These are phyloP conservation scores for Campylomormyrus tamandua DNA, from an alignment of 2,113 vertebrate species.

Conservation along the genomic window DNA sequence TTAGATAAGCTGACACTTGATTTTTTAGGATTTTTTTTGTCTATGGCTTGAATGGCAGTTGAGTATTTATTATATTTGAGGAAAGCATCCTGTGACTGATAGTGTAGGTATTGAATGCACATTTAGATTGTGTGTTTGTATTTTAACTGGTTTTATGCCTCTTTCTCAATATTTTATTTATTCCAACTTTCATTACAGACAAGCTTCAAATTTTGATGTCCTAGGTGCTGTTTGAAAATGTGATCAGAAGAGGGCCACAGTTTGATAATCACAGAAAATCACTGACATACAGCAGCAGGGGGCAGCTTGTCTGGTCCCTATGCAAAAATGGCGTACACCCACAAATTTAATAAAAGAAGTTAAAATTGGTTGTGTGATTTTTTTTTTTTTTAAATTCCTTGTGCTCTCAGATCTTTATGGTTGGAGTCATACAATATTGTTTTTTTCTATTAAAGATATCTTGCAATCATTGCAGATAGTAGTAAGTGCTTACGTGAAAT, in stretches of 20 bases:
- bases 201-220: background rate
- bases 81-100: background rate
- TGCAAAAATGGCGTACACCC: background rate
- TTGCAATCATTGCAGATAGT: background rate
- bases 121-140: background rate
- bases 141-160: background rate
- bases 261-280: background rate
- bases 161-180: constrained; percentile 8
- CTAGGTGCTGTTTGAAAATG: background rate
- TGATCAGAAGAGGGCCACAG: constrained; percentile 4
- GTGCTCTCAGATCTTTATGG: background rate
- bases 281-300: background rate
- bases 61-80: background rate
- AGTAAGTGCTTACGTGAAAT: background rate
- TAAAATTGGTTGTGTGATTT: background rate
- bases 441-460: background rate
- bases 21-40: background rate
- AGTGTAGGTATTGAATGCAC: background rate
- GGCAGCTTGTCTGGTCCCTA: background rate
- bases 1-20: background rate
- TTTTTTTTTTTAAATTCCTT: background rate
- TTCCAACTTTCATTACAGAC: background rate
- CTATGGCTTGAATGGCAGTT: background rate
- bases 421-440: background rate
- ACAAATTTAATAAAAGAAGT: background rate